Base-by-base conservation (phyloP, 2,797 vertebrate genomes). In the Pseudocheirus occidentalis region DNA sequence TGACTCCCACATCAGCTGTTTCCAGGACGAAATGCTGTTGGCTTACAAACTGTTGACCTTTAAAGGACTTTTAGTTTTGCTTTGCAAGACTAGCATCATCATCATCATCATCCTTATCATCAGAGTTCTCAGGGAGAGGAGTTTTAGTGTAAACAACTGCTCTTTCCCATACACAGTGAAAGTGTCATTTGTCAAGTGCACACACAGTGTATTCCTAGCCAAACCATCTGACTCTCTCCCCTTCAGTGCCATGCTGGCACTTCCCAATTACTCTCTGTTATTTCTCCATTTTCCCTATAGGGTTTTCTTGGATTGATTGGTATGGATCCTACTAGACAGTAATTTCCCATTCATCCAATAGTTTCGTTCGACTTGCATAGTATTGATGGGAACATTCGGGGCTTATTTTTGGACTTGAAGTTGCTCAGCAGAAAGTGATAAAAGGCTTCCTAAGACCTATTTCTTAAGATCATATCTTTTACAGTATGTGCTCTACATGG, bases 21-120 rank as follows among this genome's bases (percentile, higher is more conserved):
- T 98, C 97, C 97, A 96, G 66, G 97, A 97, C 97, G 98, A 99
- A 98, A 98, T 98, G 98, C 98, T 98, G 98, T 97, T 98, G 97
- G 97, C 98, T 97, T 98, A 99, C 98, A 98, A 99, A 99, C 98
- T 98, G 95, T 97, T 97, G 97, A 98, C 98, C 98, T 98, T 98
- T 97, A 98, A 98, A 98, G 97, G 98, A 99, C 98, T 98, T 98
- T 97, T 89, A 81, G 97, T 98, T 99, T 98, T 98, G 96, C 98
- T 99, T 98, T 97, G 98, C 98, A 98, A 98, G 97, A 98, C 98
- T 98, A 97, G 96, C 98, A 40, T 34, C 66, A 18, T 18, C 62
- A 18, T 18, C 34, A 66, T 18, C 31, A 95, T 95, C 96, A 91
- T 81, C 97, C n/a, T n/a, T n/a, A 95, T 96, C 96, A 91, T 87